Evolutionary conservation across 2,113 vertebrate genomes (phyloP).

Genomic region (Circaetus gallicus): DNA sequence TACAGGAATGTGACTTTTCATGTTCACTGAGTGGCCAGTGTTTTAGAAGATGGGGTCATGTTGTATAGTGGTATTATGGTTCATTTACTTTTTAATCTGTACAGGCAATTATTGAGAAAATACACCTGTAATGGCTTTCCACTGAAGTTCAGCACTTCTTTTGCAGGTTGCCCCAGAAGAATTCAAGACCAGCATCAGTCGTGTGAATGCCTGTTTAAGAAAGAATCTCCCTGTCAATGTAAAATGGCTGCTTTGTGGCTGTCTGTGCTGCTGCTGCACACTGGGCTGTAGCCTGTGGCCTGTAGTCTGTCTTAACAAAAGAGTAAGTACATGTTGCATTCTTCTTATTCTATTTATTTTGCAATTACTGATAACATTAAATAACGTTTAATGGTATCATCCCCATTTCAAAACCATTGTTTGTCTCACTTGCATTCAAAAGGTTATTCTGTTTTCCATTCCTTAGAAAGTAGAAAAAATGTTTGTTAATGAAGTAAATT

Average conservation of each 20-base stretch:
- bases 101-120: not conserved
- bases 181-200: constrained; percentile 94
- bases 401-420: not conserved
- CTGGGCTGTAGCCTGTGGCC: constrained; percentile 98
- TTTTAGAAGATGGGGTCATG: not conserved
- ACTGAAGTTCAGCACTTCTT: constrained; percentile 13
- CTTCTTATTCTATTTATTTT: not conserved
- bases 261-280: constrained; percentile 97
- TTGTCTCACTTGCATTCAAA: not conserved
- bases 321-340: constrained; percentile 75
- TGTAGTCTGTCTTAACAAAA: constrained; percentile 98
- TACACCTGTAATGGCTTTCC: not conserved
- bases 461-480: not conserved
- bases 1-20: not conserved
- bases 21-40: not conserved
- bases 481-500: not conserved
- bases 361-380: not conserved
- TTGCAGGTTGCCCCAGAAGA: constrained; percentile 97
- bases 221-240: constrained; percentile 96
- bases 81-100: not conserved
- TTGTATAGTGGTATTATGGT: not conserved
- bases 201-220: constrained; percentile 91
- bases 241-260: constrained; percentile 97
- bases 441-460: not conserved
- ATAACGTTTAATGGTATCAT: not conserved